Conservation (phyloP, 2,113 vertebrate genomes). For the Xiphophorus maculatus region DNA sequence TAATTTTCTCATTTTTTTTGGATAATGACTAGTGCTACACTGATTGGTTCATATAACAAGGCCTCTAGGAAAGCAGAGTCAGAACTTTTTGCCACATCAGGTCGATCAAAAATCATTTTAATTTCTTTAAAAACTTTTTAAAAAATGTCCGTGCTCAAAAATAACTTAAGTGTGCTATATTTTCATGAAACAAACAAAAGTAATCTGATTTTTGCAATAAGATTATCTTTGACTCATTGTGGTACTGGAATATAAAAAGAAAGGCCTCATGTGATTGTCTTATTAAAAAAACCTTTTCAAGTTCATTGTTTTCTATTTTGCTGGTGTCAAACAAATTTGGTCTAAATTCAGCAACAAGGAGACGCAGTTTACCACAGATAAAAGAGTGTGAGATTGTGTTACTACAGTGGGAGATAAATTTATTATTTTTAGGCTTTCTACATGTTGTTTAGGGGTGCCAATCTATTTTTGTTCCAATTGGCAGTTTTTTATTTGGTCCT, state of each 20-base stretch:
- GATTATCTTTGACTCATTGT: not conserved
- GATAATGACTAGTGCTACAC: not conserved
- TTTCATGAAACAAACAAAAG: too few species aligned
- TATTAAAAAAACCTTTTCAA: too few species aligned
- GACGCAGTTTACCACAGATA: too few species aligned
- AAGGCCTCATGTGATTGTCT: too few species aligned
- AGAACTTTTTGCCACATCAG: not conserved
- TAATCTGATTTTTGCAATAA: too few species aligned
- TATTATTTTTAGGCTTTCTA: not conserved
- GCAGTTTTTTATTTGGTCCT: slow-evolving; percentile 35
- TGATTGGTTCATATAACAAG: not conserved
- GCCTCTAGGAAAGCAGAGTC: not conserved
- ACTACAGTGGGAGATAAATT: not conserved
- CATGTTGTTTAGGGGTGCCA: not conserved
- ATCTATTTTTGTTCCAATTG: slow-evolving; percentile 49
- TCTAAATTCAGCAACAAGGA: too few species aligned
- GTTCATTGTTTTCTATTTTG: not conserved
- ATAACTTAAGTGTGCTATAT: too few species aligned
- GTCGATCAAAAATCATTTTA: too few species aligned
- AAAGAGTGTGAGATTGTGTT: not conserved
- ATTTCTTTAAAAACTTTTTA: too few species aligned
- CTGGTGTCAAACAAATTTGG: too few species aligned
- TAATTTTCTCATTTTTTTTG: not conserved
- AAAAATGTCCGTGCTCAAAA: too few species aligned
- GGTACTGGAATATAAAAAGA: not conserved